phyloP scores from a whole-genome alignment of 2,113 vertebrate species.

The Cheirogaleus medius region DNA sequence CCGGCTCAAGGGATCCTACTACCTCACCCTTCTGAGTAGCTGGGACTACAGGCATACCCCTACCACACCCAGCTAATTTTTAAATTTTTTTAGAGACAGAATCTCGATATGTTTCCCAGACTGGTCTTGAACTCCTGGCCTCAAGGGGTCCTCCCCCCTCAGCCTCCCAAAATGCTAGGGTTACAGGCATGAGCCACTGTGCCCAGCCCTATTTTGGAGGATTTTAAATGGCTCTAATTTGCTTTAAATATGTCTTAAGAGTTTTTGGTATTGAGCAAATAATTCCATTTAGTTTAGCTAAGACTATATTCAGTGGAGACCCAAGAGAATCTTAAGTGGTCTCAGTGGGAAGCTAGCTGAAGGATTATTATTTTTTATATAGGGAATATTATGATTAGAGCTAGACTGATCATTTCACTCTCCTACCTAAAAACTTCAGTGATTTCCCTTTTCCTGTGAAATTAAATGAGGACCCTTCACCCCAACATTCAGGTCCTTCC shows the following conservation, averaged over 20 bases:
- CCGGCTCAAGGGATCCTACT: background rate
- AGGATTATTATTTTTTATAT: background rate
- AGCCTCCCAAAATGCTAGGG: background rate
- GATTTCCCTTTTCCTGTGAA: background rate
- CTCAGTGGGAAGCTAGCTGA: background rate
- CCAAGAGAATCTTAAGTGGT: background rate
- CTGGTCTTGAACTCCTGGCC: background rate
- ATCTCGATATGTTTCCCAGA: background rate
- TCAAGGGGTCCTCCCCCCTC: background rate
- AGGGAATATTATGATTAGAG: background rate
- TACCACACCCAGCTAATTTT: background rate
- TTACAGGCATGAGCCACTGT: background rate
- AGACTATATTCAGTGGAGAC: background rate
- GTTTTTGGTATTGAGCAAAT: conserved; percentile 19
- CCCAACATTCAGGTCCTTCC: background rate
- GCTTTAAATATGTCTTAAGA: conserved; percentile 12
- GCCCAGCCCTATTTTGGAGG: background rate
- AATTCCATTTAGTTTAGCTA: conserved; percentile 37
- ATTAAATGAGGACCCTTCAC: conserved; percentile 16
- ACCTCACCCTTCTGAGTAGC: background rate
- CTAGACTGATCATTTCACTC: background rate
- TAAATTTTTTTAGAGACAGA: background rate
- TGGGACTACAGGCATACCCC: background rate
- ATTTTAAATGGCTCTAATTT: conserved; percentile 31
- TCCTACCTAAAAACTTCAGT: background rate